phyloP scores from a whole-genome alignment of 2,113 vertebrate species.

The Syngnathus scovelli region DNA sequence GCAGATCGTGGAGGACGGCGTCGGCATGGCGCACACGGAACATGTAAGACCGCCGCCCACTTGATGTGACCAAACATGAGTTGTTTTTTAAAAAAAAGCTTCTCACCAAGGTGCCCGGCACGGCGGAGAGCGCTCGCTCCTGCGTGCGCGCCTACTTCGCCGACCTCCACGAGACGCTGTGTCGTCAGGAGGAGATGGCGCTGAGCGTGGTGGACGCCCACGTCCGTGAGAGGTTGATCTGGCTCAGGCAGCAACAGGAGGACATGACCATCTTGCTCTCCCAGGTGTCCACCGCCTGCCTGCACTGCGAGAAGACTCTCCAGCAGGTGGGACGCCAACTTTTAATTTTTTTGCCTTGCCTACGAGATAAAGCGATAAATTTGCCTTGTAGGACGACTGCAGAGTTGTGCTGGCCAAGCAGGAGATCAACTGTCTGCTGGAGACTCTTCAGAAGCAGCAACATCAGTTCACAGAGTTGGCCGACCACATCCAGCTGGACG shows the following conservation, averaged over 20 bases:
- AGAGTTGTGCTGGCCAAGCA: constrained; percentile 93
- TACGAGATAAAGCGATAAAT: background rate
- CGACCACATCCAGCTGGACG: constrained; percentile 91
- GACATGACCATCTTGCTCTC: constrained; percentile 97
- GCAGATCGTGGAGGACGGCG: constrained; percentile 92
- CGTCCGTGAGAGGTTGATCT: constrained; percentile 92
- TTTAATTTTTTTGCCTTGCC: background rate
- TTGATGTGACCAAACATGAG: background rate
- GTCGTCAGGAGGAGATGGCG: constrained; percentile 98
- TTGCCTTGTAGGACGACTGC: constrained; percentile 82
- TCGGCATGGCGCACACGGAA: constrained; percentile 95
- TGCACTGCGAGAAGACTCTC: constrained; percentile 97
- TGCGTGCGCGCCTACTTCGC: constrained; percentile 96
- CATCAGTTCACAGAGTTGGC: constrained; percentile 96
- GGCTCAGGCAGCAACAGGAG: constrained; percentile 96
- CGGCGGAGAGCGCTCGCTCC: constrained; percentile 93
- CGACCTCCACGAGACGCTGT: constrained; percentile 93
- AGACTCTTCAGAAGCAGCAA: constrained; percentile 94
- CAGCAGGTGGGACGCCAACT: constrained; percentile 79
- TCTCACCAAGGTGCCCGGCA: constrained; percentile 83
- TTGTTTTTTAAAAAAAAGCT: too few species aligned
- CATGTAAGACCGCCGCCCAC: constrained; percentile 71
- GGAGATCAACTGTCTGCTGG: constrained; percentile 89
- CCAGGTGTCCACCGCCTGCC: constrained; percentile 94
- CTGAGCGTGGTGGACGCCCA: constrained; percentile 96